Evolutionary conservation across 2,888 invertebrate species (phyloP).

Genomic region (Hofmannophila pseudospretella): DNA sequence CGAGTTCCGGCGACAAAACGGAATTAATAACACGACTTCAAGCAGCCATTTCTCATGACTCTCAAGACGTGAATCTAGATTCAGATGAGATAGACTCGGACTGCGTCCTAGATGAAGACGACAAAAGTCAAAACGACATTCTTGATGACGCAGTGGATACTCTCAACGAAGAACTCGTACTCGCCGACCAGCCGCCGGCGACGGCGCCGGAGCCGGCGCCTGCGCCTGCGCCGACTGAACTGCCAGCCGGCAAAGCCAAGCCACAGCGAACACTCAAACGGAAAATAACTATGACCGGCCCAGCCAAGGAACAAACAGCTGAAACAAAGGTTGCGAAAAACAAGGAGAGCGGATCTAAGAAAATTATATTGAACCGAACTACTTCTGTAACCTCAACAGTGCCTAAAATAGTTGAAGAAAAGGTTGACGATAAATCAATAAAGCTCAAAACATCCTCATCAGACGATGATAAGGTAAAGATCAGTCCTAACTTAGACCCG

Average conservation of each 20-base stretch:
- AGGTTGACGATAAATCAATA: slow-evolving; percentile 23
- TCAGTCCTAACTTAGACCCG: slow-evolving; percentile 51
- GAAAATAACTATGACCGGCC: slow-evolving; percentile 46
- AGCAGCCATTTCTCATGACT: slow-evolving; percentile 28
- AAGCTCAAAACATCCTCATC: slow-evolving; percentile 20
- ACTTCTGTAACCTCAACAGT: slow-evolving; percentile 38
- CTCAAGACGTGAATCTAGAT: not conserved
- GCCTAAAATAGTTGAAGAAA: slow-evolving; percentile 20
- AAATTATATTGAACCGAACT: slow-evolving; percentile 80
- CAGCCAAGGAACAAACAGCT: too few relatives aligned
- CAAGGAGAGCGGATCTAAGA: slow-evolving; percentile 74
- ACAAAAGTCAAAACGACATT: slow-evolving; percentile 62
- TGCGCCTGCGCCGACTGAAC: not conserved
- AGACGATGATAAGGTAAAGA: slow-evolving; percentile 48
- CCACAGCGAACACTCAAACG: slow-evolving; percentile 46
- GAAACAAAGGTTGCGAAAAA: slow-evolving; percentile 25
- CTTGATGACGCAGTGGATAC: slow-evolving; percentile 61
- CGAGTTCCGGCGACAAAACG: slow-evolving; percentile 87
- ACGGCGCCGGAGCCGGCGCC: not conserved
- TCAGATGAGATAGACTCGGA: not conserved
- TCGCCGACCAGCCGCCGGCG: slow-evolving; percentile 22
- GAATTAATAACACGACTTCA: slow-evolving; percentile 56
- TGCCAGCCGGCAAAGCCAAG: too few relatives aligned
- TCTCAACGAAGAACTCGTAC: slow-evolving; percentile 57
- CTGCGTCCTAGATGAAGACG: slow-evolving; percentile 62